A percentile compares a stretch with the other conserved stretches of the same genome.
Conservation (phyloP, 2,113 vertebrate genomes). For the Caretta caretta region DNA sequence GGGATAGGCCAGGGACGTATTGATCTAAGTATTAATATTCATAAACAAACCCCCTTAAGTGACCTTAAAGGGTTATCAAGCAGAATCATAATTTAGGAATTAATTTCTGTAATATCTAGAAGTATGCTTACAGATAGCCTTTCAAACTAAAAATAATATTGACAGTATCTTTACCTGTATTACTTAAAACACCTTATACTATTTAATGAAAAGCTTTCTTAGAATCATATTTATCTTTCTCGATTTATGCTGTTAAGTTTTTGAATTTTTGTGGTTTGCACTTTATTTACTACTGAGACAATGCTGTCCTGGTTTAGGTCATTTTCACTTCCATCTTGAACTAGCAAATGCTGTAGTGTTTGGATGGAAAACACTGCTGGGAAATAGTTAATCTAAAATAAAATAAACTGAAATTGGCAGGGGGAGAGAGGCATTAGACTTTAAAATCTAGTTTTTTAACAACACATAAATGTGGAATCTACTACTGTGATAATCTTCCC, state of each 20-base stretch:
- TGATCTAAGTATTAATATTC: not conserved
- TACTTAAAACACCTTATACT: not conserved
- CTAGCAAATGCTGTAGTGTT: no score
- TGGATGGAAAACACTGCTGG: no score
- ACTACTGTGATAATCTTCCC: not conserved
- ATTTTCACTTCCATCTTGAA: no score
- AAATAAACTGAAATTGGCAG: not conserved
- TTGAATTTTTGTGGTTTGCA: not conserved
- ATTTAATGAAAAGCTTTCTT: not conserved
- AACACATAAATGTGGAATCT: not conserved
- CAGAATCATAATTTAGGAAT: not conserved
- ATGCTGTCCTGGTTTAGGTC: no score
- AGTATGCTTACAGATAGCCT: not conserved
- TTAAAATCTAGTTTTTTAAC: not conserved
- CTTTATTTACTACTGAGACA: not conserved
- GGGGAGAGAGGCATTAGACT: not conserved
- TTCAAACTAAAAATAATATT: not conserved
- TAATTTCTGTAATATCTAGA: not conserved
- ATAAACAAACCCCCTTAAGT: not conserved
- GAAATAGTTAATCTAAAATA: no score
- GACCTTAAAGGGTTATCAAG: not conserved
- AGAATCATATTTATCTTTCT: not conserved
- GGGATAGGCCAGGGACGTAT: not conserved
- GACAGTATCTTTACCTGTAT: not conserved
- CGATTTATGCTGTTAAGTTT: not conserved